Percentiles rank a stretch among this genome's conserved stretches.
These are phyloP conservation scores for Cecidostiba fungosa DNA, from an alignment of 2,888 invertebrate species.

Conservation along the genomic window DNA sequence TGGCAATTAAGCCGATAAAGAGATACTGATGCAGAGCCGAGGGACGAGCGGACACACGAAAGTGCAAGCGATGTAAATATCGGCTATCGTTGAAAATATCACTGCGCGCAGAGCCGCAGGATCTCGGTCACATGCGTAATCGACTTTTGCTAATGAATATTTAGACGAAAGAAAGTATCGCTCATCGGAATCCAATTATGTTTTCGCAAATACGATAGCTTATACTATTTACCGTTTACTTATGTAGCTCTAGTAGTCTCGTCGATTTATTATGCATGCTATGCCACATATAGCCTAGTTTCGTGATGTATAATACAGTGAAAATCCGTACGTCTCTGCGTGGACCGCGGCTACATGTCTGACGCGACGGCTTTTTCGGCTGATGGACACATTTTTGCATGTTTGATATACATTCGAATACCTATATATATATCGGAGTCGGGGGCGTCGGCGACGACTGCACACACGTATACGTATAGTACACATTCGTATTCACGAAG, in stretches of 20 bases:
- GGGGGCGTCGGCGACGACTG: not conserved
- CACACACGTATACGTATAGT: not conserved
- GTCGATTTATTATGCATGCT: constrained; percentile 44
- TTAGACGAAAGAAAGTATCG: too few species aligned
- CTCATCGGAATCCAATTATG: constrained; percentile 49
- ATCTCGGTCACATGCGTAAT: not conserved
- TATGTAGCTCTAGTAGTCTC: not conserved
- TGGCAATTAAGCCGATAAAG: constrained; percentile 50
- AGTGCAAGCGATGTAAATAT: constrained; percentile 42
- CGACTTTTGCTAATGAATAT: not conserved
- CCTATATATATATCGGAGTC: not conserved
- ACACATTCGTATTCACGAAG: constrained; percentile 49
- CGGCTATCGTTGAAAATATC: constrained; percentile 32
- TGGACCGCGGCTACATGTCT: constrained; percentile 10
- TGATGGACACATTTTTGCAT: constrained; percentile 53
- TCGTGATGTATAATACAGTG: not conserved
- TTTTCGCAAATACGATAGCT: too few species aligned
- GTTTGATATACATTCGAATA: constrained; percentile 49
- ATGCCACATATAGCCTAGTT: not conserved
- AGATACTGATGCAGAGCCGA: not conserved
- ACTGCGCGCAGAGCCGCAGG: not conserved
- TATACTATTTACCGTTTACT: too few species aligned
- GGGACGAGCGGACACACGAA: not conserved
- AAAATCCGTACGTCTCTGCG: not conserved
- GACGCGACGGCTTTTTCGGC: constrained; percentile 27